phyloP scores from a whole-genome alignment of 1,140 invertebrate genomes.

The Caenorhabditis brenneri region DNA sequence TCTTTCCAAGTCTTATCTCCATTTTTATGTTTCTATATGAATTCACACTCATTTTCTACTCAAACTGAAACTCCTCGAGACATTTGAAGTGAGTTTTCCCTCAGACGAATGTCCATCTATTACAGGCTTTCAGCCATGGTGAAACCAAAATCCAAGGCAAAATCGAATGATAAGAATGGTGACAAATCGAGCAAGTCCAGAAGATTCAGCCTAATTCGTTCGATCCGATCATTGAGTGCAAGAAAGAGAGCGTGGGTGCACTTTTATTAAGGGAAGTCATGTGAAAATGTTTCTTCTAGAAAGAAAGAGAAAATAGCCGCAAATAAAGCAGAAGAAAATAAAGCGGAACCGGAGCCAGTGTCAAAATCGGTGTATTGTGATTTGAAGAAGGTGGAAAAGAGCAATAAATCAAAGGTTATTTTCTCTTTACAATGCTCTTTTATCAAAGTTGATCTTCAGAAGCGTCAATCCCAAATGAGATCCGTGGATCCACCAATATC shows the following conservation, averaged over 20 bases:
- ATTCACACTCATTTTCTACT: too few relatives aligned
- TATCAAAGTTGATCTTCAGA: background rate
- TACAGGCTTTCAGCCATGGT: too few relatives aligned
- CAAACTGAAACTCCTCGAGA: too few relatives aligned
- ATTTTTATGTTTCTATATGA: too few relatives aligned
- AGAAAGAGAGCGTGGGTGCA: background rate
- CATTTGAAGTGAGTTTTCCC: too few relatives aligned
- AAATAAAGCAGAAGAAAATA: background rate
- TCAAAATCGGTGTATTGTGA: background rate
- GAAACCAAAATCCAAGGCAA: background rate
- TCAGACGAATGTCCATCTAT: too few relatives aligned
- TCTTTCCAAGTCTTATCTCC: too few relatives aligned
- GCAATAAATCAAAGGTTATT: background rate
- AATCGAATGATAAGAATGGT: background rate
- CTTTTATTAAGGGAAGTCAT: background rate
- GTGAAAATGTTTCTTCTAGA: too few relatives aligned
- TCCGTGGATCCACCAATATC: background rate
- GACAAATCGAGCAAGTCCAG: background rate
- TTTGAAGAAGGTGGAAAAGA: background rate
- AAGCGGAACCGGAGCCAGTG: background rate
- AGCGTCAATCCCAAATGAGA: background rate
- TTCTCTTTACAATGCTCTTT: background rate
- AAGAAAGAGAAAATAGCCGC: background rate
- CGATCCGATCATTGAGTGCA: background rate
- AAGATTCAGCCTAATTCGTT: background rate